Base-by-base conservation (phyloP, 2,113 vertebrate genomes). In the Rutilus rutilus region DNA sequence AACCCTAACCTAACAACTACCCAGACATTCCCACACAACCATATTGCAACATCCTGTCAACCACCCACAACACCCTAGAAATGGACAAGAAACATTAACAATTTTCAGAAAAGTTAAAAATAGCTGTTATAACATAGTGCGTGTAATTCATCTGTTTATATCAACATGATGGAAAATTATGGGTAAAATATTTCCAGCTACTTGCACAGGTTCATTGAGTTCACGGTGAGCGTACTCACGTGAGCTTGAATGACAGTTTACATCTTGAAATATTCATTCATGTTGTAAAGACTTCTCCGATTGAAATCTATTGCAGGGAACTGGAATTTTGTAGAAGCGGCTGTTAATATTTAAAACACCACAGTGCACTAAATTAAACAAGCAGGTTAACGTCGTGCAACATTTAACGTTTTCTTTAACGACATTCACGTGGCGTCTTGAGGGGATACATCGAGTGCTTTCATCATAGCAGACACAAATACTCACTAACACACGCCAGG, bases 361-460 rank as follows among this genome's bases (percentile, higher is more conserved):
- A 90, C 23, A 85, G 88, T 92, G 91, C 91, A 90, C 91, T 91
- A 93, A 93, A 92, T 93, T 92, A 93, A 92, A 92, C 89, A 91
- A 91, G 89, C 87, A 89, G 90, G 88, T 92, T 90, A 91, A 85
- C 92, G 91, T 93, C 90, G 91, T 93, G 90, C 78, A 94, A 91
- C 91, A 88, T 92, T 93, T 93, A 93, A 90, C 77, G 86, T 91
- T 90, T 90, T 87, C 84, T 86, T 89, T 91, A 92, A 92, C 90
- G 89, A 90, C 91, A 89, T 92, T 90, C 92, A 94, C 91, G 91
- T 91, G 91, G 91, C 85, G 90, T 85, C 90, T 90, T 89, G 86
- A 85, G 89, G 89, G 86, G 85, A 86, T 88, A 78, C 88, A 85
- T 90, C 88, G 19, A 89, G 90, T 83, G 89, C 90, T 92, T 91